A percentile compares a stretch with the other conserved stretches of the same genome.
These are phyloP conservation scores for Lytechinus variegatus DNA, from an alignment of 35 echinoderm and acorn worm species.

Conservation along the genomic window DNA sequence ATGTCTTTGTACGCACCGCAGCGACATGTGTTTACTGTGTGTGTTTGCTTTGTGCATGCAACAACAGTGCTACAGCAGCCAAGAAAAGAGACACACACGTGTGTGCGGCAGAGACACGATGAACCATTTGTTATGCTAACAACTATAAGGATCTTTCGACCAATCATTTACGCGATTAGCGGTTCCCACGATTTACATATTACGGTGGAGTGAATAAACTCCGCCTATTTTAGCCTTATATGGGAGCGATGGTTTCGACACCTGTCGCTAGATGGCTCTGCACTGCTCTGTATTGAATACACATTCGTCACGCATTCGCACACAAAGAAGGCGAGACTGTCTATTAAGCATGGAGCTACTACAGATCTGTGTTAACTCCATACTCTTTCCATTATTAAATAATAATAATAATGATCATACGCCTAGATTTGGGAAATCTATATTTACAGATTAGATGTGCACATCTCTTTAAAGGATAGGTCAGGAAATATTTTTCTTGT, in stretches of 20 bases:
- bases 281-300: neutral
- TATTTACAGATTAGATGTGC: too few relatives aligned
- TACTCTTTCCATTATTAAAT: too few relatives aligned
- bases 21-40: too few relatives aligned
- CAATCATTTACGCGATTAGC: neutral
- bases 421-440: too few relatives aligned
- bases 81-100: neutral
- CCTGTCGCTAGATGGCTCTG: neutral
- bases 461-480: too few relatives aligned
- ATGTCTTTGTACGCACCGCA: neutral
- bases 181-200: neutral
- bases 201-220: neutral
- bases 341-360: too few relatives aligned
- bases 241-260: neutral
- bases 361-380: too few relatives aligned
- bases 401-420: too few relatives aligned
- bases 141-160: neutral
- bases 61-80: too few relatives aligned
- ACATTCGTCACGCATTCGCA: neutral
- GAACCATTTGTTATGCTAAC: neutral
- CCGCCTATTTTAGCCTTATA: constrained; percentile 1
- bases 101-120: neutral
- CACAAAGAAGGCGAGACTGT: too few relatives aligned
- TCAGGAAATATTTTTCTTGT: too few relatives aligned
- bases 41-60: too few relatives aligned